Evolutionary conservation across 2,113 vertebrate species (phyloP).

Genomic region (Holacanthus passer): DNA sequence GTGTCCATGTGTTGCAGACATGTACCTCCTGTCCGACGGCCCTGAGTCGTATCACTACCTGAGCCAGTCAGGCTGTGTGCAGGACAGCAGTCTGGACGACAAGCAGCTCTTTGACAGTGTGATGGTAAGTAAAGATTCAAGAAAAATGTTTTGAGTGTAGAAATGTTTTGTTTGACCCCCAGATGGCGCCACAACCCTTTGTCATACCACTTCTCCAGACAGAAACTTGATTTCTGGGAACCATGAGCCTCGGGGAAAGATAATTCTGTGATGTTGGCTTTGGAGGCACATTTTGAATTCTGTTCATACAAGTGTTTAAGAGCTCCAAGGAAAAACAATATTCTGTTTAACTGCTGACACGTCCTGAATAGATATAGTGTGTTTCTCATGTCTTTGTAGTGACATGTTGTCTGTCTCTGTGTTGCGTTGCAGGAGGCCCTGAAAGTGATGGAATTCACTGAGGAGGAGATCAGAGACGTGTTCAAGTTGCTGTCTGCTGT

Average conservation of each 20-base stretch:
- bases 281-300: not conserved
- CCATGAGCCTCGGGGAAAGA: not conserved
- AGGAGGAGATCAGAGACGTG: conserved; percentile 92
- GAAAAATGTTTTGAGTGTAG: not conserved
- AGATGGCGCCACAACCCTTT: conserved; percentile 67
- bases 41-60: conserved; percentile 89
- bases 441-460: conserved; percentile 91
- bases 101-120: conserved; percentile 89
- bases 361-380: not conserved
- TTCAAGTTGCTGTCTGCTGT: conserved; percentile 92
- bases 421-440: conserved; percentile 85
- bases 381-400: not conserved
- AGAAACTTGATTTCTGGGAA: not conserved
- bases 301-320: not conserved
- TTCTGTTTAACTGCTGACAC: not conserved
- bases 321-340: not conserved
- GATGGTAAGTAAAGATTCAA: conserved; percentile 84
- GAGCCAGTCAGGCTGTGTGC: conserved; percentile 89
- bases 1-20: conserved; percentile 82
- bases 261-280: conserved; percentile 3
- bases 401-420: not conserved
- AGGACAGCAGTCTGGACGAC: conserved; percentile 89
- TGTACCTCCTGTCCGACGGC: conserved; percentile 86
- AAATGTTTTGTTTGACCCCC: conserved; percentile 17
- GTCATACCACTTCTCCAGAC: not conserved